Evolutionary conservation across 2,113 vertebrate species (phyloP).

Genomic region (Oostethus manadensis): DNA sequence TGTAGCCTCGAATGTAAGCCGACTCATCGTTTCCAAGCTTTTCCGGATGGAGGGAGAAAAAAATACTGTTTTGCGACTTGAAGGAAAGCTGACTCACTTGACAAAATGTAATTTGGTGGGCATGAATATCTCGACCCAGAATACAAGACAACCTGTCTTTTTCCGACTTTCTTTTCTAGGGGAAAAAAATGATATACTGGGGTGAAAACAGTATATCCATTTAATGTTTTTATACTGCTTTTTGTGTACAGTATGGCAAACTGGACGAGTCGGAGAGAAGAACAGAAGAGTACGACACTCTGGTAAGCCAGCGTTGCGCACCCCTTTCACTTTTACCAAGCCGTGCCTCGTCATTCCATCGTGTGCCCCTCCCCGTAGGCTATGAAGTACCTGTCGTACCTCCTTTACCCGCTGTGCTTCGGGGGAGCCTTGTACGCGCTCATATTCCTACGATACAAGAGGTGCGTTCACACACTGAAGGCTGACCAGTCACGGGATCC

Average conservation of each 20-base stretch:
- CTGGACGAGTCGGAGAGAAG: slow-evolving; percentile 85
- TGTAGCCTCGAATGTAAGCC: too few species aligned
- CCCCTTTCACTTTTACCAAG: background rate
- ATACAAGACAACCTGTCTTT: background rate
- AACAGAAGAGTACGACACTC: slow-evolving; percentile 90
- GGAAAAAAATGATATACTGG: background rate
- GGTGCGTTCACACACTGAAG: slow-evolving; percentile 62
- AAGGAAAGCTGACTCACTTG: too few species aligned
- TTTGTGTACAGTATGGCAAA: slow-evolving; percentile 80
- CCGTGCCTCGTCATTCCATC: background rate
- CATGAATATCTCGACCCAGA: background rate
- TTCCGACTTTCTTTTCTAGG: background rate
- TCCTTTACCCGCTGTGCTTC: slow-evolving; percentile 90
- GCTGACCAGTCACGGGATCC: background rate
- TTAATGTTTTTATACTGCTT: background rate
- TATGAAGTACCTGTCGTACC: slow-evolving; percentile 93
- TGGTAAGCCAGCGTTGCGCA: slow-evolving; percentile 69
- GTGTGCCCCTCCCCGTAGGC: slow-evolving; percentile 69
- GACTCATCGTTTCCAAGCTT: too few species aligned
- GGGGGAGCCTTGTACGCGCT: slow-evolving; percentile 89
- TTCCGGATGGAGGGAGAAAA: too few species aligned
- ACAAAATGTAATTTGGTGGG: too few species aligned
- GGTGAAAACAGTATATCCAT: background rate
- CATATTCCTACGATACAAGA: slow-evolving; percentile 91
- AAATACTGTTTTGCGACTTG: too few species aligned